These are phyloP conservation scores for Sinocyclocheilus rhinocerous DNA, from an alignment of 2,113 vertebrate species.

Conservation along the genomic window DNA sequence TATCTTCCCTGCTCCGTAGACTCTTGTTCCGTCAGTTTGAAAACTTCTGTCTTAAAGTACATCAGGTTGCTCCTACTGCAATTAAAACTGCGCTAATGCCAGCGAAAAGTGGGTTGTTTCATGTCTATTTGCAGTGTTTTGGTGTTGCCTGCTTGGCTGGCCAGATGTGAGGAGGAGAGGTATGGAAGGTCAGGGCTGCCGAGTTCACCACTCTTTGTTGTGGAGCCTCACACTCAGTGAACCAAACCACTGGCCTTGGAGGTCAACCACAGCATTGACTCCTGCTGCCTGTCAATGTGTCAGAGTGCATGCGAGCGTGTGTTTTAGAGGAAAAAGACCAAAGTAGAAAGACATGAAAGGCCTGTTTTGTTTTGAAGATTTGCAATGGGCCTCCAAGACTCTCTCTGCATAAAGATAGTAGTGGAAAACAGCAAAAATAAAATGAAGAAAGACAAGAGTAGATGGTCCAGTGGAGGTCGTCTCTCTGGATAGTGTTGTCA, in stretches of 20 bases:
- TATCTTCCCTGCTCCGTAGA: background rate
- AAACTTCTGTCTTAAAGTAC: background rate
- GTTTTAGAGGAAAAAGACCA: conserved; percentile 48
- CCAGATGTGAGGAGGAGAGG: conserved; percentile 59
- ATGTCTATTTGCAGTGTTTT: conserved; percentile 45
- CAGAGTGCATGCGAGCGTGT: conserved; percentile 67
- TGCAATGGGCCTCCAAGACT: conserved; percentile 61
- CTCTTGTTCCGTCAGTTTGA: background rate
- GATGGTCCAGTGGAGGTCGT: conserved; percentile 62
- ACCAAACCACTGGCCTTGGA: conserved; percentile 62
- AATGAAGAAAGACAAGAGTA: conserved; percentile 19
- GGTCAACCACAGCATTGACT: conserved; percentile 70
- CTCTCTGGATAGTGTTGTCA: conserved; percentile 59
- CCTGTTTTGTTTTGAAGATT: conserved; percentile 61
- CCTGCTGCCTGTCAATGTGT: conserved; percentile 69
- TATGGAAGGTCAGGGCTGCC: conserved; percentile 59
- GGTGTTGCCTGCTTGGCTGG: conserved; percentile 47
- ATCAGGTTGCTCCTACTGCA: background rate
- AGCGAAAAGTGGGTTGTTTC: background rate
- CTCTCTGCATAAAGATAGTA: conserved; percentile 61
- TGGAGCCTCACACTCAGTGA: conserved; percentile 63
- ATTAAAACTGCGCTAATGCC: background rate
- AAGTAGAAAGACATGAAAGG: conserved; percentile 62
- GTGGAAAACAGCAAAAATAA: conserved; percentile 45
- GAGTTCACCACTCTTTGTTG: conserved; percentile 65